A percentile compares a stretch with the other conserved stretches of the same genome.
Conservation (phyloP, 2,113 vertebrate species). For the Coregonus clupeaformis region DNA sequence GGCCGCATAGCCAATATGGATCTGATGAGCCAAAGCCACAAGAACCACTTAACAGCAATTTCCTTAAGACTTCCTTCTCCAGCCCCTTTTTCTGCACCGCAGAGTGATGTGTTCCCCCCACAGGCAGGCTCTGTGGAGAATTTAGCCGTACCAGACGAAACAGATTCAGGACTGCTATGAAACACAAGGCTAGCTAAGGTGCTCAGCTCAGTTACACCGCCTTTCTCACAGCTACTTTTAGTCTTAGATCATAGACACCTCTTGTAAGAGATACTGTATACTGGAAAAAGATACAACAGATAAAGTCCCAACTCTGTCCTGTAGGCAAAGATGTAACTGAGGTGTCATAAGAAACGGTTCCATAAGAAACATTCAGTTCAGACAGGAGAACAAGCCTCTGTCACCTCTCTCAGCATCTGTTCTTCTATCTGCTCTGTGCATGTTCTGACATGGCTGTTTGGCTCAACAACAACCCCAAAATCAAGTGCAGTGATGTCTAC, state of each 20-base stretch:
- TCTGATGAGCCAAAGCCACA: conserved; percentile 61
- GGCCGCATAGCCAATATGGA: conserved; percentile 44
- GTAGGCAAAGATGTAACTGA: no score
- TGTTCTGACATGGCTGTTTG: not conserved
- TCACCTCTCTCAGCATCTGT: not conserved
- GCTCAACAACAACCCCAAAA: not conserved
- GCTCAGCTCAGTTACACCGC: no score
- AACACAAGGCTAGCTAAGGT: not conserved
- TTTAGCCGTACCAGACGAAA: conserved; percentile 42
- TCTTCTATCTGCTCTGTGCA: not conserved
- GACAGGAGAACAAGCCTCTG: no score
- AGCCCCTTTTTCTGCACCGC: conserved; percentile 49
- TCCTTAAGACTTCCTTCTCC: conserved; percentile 52
- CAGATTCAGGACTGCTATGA: conserved; percentile 9
- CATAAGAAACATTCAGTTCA: no score
- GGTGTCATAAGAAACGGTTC: no score
- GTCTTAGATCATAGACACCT: no score
- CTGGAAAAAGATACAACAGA: no score
- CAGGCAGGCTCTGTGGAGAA: conserved; percentile 39
- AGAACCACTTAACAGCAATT: conserved; percentile 60
- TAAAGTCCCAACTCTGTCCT: no score
- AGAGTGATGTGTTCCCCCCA: conserved; percentile 24
- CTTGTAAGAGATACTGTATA: no score
- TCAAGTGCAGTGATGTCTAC: not conserved
- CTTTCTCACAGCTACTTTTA: no score